Conservation (phyloP, 2,888 invertebrate species). For the Rhingia rostrata region DNA sequence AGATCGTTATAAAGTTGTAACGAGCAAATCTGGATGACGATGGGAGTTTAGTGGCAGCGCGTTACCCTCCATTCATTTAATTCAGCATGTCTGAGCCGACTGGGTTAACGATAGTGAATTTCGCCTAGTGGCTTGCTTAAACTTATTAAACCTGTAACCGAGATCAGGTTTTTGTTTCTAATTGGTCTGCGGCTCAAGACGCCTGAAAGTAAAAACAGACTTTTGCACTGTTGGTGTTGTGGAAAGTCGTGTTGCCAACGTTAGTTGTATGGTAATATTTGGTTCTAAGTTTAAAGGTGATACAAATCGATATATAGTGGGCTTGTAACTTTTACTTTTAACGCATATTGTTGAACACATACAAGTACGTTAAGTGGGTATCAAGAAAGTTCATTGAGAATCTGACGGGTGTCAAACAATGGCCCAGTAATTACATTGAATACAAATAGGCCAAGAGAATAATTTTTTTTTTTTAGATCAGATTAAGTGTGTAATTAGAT, state of each 20-base stretch:
- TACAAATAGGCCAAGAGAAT: conserved; percentile 27
- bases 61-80: too few species aligned
- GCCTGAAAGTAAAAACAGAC: conserved; percentile 61
- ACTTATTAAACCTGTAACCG: conserved; percentile 26
- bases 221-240: conserved; percentile 17
- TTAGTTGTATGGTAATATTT: background rate
- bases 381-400: conserved; percentile 46
- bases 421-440: conserved; percentile 23
- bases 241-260: conserved; percentile 12
- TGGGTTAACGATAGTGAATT: conserved; percentile 50
- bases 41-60: conserved; percentile 3
- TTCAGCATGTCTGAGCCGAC: conserved; percentile 3
- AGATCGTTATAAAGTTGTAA: background rate
- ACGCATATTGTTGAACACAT: background rate
- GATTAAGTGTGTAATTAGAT: conserved; percentile 26
- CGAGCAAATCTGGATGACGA: conserved; percentile 37
- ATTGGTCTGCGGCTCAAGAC: conserved; percentile 7
- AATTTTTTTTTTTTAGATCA: conserved; percentile 10
- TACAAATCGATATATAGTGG: background rate
- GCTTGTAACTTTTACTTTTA: conserved; percentile 29
- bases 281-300: conserved; percentile 11
- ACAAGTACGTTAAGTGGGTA: conserved; percentile 13
- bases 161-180: conserved; percentile 18
- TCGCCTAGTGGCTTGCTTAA: conserved; percentile 23
- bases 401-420: conserved; percentile 22